Evolutionary conservation across 1,140 invertebrate species (phyloP), one percentile per base, ranked within the genome.

Genomic region (Colletes latitarsis): DNA sequence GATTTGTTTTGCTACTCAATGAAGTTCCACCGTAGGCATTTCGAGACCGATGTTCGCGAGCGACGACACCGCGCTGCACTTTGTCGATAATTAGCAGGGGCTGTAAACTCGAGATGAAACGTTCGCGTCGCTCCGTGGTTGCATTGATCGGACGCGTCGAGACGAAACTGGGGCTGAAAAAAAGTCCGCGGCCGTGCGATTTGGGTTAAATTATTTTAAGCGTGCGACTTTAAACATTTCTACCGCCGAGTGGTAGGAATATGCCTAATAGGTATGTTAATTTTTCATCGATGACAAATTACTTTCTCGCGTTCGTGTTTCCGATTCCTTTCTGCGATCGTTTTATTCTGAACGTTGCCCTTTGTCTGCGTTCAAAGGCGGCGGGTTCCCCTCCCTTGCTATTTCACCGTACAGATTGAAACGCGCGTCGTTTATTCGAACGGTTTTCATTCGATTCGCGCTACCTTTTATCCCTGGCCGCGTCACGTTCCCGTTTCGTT

Each of bases 41-140:
- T 63, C 58, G 6, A 17, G n/a, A 8, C 14, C 15, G 21, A 30
- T 68, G 64, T 21, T 76, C 73, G 14, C 39, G 17, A 15, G 1
- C n/a, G 15, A 55, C 46, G 39, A 75, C 73, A 75, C n/a, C 12
- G 15, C n/a, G 52, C n/a, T 30, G 73, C 49, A 75, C 62, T 66
- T 75, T 43, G 14, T 43, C 39, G 49, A 66, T 57, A 75, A 66
- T 75, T 75, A 75, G n/a, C 73, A 41, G 39, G 30, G 21, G 62
- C 52, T 75, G 30, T 66, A 30, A 66, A 12, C 49, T 17, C 17
- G 14, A n/a, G 30, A 43, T 17, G 57, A 19, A 9, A 19, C 62
- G 39, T 53, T 75, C 17, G 19, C 4, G 21, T 9, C 8, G 21
- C 17, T 30, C 30, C 30, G 30, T 30, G 6, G 0, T 3, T 17